A percentile compares a stretch with the other conserved stretches of the same genome.
phyloP scores from a whole-genome alignment of 2,888 invertebrate genomes.

The Linyphia triangularis region DNA sequence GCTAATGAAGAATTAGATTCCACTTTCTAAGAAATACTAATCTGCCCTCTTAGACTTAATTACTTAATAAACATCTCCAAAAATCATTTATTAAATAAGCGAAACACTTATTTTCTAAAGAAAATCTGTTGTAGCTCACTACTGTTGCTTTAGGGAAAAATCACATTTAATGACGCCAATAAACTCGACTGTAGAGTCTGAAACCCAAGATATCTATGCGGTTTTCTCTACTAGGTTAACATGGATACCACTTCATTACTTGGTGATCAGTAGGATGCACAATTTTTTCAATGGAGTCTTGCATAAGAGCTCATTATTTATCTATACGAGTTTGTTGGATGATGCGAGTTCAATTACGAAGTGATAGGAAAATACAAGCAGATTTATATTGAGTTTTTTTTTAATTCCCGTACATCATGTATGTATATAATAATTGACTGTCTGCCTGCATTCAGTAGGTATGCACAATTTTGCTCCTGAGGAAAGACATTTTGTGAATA shows the following conservation, averaged over 20 bases:
- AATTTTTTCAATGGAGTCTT: not conserved
- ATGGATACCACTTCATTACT: slow-evolving; percentile 30
- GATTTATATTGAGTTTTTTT: too few relatives aligned
- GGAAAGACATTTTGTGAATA: too few relatives aligned
- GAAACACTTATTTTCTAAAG: slow-evolving; percentile 61
- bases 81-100: slow-evolving; percentile 57
- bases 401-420: too few relatives aligned
- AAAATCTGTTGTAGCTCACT: slow-evolving; percentile 35
- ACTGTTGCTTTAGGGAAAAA: not conserved
- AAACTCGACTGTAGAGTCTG: not conserved
- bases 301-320: too few relatives aligned
- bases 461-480: too few relatives aligned
- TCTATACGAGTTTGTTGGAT: too few relatives aligned
- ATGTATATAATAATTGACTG: too few relatives aligned
- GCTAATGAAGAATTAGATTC: slow-evolving; percentile 28
- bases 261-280: slow-evolving; percentile 12
- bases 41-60: slow-evolving; percentile 40
- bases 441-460: too few relatives aligned
- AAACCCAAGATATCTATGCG: not conserved
- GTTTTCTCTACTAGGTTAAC: not conserved
- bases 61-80: slow-evolving; percentile 44
- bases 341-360: too few relatives aligned
- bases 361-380: too few relatives aligned
- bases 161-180: slow-evolving; percentile 25
- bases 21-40: slow-evolving; percentile 26